phyloP scores from a whole-genome alignment of 2,113 vertebrate species.

The Fregetta grallaria region DNA sequence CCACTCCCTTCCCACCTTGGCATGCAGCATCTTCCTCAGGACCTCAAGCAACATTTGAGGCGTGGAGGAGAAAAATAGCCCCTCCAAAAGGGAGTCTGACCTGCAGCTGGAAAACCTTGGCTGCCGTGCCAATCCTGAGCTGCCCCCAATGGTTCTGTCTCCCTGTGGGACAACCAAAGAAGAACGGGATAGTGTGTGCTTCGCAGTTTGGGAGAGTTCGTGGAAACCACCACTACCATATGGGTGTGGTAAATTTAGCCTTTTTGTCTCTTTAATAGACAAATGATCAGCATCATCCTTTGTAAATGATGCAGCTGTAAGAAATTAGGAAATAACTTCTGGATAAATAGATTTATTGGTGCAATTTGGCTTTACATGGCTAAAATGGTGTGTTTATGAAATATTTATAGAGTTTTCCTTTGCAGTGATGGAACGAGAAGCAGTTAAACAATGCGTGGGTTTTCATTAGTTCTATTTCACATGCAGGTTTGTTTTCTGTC shows the following conservation, averaged over 20 bases:
- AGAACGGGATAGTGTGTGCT: accelerated
- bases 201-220: accelerated
- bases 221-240: accelerated
- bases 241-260: accelerated
- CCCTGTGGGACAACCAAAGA: too few relatives aligned
- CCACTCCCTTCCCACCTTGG: not conserved
- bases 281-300: not conserved
- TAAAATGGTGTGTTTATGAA: conserved; percentile 61
- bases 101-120: not conserved
- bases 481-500: conserved; percentile 37
- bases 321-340: conserved; percentile 34
- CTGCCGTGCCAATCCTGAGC: not conserved
- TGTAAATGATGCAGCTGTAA: conserved; percentile 31
- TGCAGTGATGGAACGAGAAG: not conserved
- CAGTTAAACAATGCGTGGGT: conserved; percentile 20
- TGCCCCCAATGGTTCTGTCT: not conserved
- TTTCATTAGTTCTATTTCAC: conserved; percentile 35
- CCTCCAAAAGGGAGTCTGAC: not conserved
- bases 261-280: not conserved
- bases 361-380: conserved; percentile 31
- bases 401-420: conserved; percentile 67
- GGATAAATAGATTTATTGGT: conserved; percentile 60
- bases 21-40: not conserved
- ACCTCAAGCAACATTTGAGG: too few relatives aligned
- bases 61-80: accelerated